Evolutionary conservation across 2,888 invertebrate genomes (phyloP), one percentile per base, ranked within the genome.

Genomic region (Melitaea athalia): DNA sequence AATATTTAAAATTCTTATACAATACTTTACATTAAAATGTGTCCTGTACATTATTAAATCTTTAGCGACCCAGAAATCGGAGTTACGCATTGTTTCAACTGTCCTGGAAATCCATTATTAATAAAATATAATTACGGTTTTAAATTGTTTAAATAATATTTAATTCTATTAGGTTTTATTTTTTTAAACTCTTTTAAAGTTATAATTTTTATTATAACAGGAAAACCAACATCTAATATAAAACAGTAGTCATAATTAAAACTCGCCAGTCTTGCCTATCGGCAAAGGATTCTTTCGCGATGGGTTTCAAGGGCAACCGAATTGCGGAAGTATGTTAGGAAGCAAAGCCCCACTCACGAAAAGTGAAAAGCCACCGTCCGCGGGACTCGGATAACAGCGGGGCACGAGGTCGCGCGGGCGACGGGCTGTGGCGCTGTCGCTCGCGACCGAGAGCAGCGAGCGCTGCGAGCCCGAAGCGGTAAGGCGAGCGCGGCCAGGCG

Each of bases 301-400:
- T 45, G 45, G 45, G 14, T 55, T 55, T 38, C 76, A 77, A 77
- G 79, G 76, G 77, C 79, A 72, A 73, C 73, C 74, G 78, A 76
- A 78, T 74, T 73, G 81, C 85, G 77, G 84, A 83, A 86, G 84
- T 73, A 79, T 87, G 91, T 92, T 92, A 92, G 88, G 81, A 91
- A 92, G 92, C 92, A 73, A 91, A 92, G 92, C 92, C 91, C 91
- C 91, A 92, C 92, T 92, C 92, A 92, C 92, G 87, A 91, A 92
- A 81, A 92, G 90, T 84, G 92, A 92, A 91, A 89, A 91, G 87
- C 89, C 88, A 77, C 85, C 84, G 79, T 92, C 91, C 77, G 85
- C 84, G 74, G 88, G 85, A 76, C 86, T 85, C 74, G 86, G 88
- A 84, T 88, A 88, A 83, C 79, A 79, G 74, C 87, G 86, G 75